Conservation (phyloP, 2,888 invertebrate species). For the Ophion ellenae region DNA sequence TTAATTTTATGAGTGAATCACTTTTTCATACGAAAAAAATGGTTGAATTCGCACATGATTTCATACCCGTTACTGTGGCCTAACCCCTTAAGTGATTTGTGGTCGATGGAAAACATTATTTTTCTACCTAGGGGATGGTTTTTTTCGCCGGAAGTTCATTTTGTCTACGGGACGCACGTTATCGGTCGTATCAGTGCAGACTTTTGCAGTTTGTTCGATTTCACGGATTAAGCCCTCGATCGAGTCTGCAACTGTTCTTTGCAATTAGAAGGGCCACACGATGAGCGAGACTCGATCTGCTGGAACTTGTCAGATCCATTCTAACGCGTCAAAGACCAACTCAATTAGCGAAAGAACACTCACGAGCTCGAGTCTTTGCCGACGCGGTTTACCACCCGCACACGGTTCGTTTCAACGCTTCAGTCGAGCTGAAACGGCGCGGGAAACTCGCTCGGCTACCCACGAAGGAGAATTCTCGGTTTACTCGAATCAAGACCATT, state of each 20-base stretch:
- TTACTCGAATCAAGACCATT: neutral
- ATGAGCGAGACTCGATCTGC: slow-evolving; percentile 26
- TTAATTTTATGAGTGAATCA: too few relatives aligned
- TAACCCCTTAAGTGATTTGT: neutral
- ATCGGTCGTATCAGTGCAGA: neutral
- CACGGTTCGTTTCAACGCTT: slow-evolving; percentile 8
- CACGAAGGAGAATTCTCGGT: neutral
- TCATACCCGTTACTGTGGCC: too few relatives aligned
- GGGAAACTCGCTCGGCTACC: neutral
- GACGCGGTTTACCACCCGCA: neutral
- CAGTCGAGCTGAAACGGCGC: neutral
- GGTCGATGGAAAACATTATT: neutral
- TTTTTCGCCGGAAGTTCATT: neutral
- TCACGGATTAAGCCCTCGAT: neutral
- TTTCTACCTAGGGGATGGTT: neutral
- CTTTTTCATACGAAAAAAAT: too few relatives aligned
- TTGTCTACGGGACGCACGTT: neutral
- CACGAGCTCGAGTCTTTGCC: slow-evolving; percentile 15
- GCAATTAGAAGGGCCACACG: slow-evolving; percentile 37
- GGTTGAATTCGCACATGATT: too few relatives aligned
- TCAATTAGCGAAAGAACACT: slow-evolving; percentile 49
- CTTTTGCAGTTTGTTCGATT: too few relatives aligned
- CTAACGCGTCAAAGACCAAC: slow-evolving; percentile 36
- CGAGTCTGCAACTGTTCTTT: slow-evolving; percentile 2
- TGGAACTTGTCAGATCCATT: slow-evolving; percentile 19